Conservation (phyloP, 2,888 invertebrate genomes). For the Agapetus fuscipes region DNA sequence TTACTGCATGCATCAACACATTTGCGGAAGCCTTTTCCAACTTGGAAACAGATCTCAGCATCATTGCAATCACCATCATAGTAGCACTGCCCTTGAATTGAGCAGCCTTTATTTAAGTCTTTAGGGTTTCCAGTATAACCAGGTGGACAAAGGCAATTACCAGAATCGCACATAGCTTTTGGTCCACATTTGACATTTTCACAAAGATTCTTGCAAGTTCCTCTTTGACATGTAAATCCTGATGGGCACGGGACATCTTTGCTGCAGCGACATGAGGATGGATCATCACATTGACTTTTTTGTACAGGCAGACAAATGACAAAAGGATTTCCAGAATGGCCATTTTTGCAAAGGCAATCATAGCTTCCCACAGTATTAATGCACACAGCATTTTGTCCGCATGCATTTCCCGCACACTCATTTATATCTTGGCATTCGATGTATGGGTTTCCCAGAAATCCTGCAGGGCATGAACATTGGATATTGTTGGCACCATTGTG, state of each 20-base stretch:
- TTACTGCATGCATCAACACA: constrained; percentile 83
- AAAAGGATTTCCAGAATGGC: constrained; percentile 81
- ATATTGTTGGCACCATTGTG: constrained; percentile 62
- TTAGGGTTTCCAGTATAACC: constrained; percentile 69
- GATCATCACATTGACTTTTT: constrained; percentile 59
- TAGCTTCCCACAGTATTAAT: constrained; percentile 83
- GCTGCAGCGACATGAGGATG: constrained; percentile 59
- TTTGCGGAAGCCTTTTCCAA: constrained; percentile 66
- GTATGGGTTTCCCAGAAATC: constrained; percentile 81
- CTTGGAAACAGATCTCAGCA: constrained; percentile 81
- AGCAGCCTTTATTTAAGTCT: constrained; percentile 61
- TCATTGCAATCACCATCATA: constrained; percentile 75
- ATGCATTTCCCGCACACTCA: constrained; percentile 70
- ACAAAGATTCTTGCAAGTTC: constrained; percentile 69
- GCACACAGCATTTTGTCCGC: constrained; percentile 79
- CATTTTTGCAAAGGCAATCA: constrained; percentile 80
- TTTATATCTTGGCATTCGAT: constrained; percentile 76
- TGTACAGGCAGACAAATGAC: constrained; percentile 66
- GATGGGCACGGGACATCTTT: constrained; percentile 63
- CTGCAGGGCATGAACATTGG: constrained; percentile 74
- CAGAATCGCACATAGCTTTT: constrained; percentile 69
- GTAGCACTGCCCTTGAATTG: constrained; percentile 62
- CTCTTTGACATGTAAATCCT: constrained; percentile 64
- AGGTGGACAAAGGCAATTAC: constrained; percentile 69
- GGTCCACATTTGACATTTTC: constrained; percentile 70